phyloP scores from a whole-genome alignment of 2,888 invertebrate genomes.

The Osmoderma eremita region DNA sequence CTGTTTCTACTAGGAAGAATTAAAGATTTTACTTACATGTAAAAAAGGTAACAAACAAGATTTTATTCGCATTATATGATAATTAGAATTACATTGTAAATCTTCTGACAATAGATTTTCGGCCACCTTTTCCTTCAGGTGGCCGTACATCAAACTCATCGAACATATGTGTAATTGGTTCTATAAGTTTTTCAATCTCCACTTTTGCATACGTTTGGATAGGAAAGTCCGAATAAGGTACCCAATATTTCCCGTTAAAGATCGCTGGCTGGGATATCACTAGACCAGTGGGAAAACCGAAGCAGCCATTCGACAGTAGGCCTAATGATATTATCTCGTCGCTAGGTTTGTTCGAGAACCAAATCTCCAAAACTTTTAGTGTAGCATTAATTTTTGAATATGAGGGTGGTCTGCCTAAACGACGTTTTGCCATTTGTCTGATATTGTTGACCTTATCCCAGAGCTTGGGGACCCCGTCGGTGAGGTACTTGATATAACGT shows the following conservation, averaged over 20 bases:
- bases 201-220: constrained; percentile 43
- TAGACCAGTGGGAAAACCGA: constrained; percentile 67
- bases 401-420: constrained; percentile 53
- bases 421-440: constrained; percentile 37
- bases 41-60: too few species aligned
- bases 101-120: not conserved
- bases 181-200: constrained; percentile 42
- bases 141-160: not conserved
- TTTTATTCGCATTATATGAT: not conserved
- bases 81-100: constrained; percentile 1
- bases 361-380: constrained; percentile 65
- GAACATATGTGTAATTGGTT: not conserved
- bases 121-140: not conserved
- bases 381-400: constrained; percentile 62
- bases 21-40: too few species aligned
- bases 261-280: constrained; percentile 69
- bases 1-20: too few species aligned
- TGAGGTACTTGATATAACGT: constrained; percentile 67
- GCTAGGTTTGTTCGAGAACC: constrained; percentile 62
- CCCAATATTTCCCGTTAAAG: constrained; percentile 64
- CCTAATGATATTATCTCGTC: constrained; percentile 67
- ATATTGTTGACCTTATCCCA: constrained; percentile 28
- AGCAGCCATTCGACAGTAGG: constrained; percentile 67
- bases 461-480: constrained; percentile 53
- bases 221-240: constrained; percentile 58